Evolutionary conservation across 2,888 invertebrate species (phyloP), one percentile per base, ranked within the genome.

Genomic region (Melanostoma mellinum): DNA sequence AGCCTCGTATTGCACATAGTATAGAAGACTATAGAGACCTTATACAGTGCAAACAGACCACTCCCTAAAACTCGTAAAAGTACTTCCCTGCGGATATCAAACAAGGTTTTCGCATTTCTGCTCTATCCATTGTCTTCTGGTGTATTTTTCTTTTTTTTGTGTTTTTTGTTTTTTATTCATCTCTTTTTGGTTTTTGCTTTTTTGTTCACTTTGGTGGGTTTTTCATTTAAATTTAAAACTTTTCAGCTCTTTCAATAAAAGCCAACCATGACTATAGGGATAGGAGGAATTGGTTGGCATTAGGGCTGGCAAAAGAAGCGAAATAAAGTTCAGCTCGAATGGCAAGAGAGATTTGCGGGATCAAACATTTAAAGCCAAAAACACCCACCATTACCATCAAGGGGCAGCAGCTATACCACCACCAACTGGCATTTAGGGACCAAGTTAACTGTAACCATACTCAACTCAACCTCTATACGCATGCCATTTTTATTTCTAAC

Each of bases 191-290:
- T 20, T 20, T 20, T 20, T 20, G 20, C 20, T 20, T 20, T 20
- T 20, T 20, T 20, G 20, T 20, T 20, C 20, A 20, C 20, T 20
- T 20, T 20, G 20, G 10, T 56, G 9, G 53, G 61, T 68, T 77
- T 82, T 82, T 74, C 73, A 78, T 77, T 82, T 74, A 73, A 78
- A 82, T 82, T 78, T 82, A 65, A 82, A 77, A 77, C 63, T 78
- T 69, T 71, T 46, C 38, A 79, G 53, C 63, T 71, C 52, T 76
- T 71, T 68, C 52, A n/a, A 35, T 35, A 40, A 82, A 73, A 63
- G 73, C 46, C 42, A 77, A 69, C 48, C 58, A 36, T 63, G 63
- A 46, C 33, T 4, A 4, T 4, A 4, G 10, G n/a, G 8, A 33
- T 2, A 10, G 10, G 42, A 36, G 30, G 20, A 33, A 44, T 42